phyloP scores from a whole-genome alignment of 2,113 vertebrate species.

The Kryptolebias marmoratus region DNA sequence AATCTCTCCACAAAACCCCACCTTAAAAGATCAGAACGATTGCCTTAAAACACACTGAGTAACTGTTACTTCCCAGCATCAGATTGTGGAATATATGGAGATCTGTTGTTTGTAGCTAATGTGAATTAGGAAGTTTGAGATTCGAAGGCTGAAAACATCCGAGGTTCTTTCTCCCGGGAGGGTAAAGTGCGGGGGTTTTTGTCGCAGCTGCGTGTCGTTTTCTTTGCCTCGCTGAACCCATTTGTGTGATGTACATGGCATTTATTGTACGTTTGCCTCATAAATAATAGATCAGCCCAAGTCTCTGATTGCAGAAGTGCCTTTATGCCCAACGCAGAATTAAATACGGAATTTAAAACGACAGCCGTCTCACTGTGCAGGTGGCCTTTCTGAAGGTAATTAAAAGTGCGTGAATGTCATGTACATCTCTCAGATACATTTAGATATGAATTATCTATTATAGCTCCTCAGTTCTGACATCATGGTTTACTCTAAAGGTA shows the following conservation, averaged over 20 bases:
- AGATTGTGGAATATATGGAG: no score
- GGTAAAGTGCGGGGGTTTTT: background rate
- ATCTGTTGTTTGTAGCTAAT: background rate
- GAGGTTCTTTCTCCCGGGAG: background rate
- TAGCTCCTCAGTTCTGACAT: no score
- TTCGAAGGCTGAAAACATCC: background rate
- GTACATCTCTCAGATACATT: no score
- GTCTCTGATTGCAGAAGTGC: background rate
- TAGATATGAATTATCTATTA: no score
- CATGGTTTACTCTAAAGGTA: no score
- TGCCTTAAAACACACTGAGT: no score
- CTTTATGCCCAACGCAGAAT: background rate
- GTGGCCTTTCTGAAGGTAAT: background rate
- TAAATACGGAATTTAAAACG: background rate
- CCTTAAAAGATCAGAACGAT: no score
- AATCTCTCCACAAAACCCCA: no score
- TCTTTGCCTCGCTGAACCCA: background rate
- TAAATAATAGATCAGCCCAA: background rate
- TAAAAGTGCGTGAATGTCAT: background rate
- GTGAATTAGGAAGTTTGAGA: background rate
- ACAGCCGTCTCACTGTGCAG: background rate
- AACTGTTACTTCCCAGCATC: no score
- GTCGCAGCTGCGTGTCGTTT: background rate
- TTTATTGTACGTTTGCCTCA: background rate
- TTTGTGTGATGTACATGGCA: background rate